A percentile compares a stretch with the other conserved stretches of the same genome.
These are phyloP conservation scores for Neodiprion pinetum DNA, from an alignment of 1,140 invertebrate genomes.

Conservation along the genomic window DNA sequence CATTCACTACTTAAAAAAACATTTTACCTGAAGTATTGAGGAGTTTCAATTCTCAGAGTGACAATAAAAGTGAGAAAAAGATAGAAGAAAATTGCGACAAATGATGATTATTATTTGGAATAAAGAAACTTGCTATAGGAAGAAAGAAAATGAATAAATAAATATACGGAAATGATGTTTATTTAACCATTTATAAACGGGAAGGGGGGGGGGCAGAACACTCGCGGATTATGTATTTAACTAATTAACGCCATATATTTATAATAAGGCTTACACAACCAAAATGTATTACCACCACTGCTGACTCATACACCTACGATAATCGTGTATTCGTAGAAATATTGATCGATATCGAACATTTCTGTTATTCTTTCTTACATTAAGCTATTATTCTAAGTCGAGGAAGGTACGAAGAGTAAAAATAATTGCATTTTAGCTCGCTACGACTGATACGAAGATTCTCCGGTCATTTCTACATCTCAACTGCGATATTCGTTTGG, in stretches of 20 bases:
- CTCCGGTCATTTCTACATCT: background rate
- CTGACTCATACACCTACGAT: background rate
- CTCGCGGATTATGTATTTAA: background rate
- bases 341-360: slow-evolving; percentile 5
- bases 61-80: too few species aligned
- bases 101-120: too few species aligned
- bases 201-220: too few species aligned
- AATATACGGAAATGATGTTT: too few species aligned
- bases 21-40: too few species aligned
- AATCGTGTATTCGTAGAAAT: slow-evolving; percentile 29
- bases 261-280: slow-evolving; percentile 10
- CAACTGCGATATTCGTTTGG: background rate
- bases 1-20: too few species aligned
- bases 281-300: slow-evolving; percentile 11
- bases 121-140: too few species aligned
- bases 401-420: background rate
- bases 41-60: too few species aligned
- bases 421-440: slow-evolving; percentile 23
- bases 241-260: slow-evolving; percentile 15
- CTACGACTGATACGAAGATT: slow-evolving; percentile 21
- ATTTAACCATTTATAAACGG: too few species aligned
- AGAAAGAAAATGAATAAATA: too few species aligned
- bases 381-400: background rate
- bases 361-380: background rate
- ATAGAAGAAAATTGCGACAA: too few species aligned